These are phyloP conservation scores for Pterocles burchelli DNA, from an alignment of 2,113 vertebrate species.

Conservation along the genomic window DNA sequence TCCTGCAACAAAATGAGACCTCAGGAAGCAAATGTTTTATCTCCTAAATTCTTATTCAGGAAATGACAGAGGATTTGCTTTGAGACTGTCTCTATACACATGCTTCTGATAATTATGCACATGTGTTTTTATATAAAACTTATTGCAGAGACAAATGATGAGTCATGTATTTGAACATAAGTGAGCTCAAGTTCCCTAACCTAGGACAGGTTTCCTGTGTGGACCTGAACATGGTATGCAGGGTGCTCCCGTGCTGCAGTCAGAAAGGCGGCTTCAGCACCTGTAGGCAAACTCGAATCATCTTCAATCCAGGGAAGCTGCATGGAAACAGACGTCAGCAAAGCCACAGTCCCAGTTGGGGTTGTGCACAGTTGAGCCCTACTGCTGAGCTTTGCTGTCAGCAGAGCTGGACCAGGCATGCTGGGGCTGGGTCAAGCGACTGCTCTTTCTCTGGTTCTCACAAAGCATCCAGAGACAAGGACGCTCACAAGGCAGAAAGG, in stretches of 20 bases:
- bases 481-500: neutral
- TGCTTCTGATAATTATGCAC: neutral
- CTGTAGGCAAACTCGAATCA: neutral
- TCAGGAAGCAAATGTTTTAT: neutral
- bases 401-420: fast-evolving
- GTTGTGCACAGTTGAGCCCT: neutral
- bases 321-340: neutral
- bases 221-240: neutral
- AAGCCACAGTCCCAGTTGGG: neutral
- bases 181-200: neutral
- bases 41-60: neutral
- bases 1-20: neutral
- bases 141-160: neutral
- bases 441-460: neutral
- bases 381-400: neutral
- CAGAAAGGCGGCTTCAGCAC: neutral
- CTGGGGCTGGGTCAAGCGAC: neutral
- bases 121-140: neutral
- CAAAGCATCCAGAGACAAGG: neutral
- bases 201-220: neutral
- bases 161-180: fast-evolving
- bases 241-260: neutral
- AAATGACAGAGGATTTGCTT: neutral
- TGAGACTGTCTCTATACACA: neutral
- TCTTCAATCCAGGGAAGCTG: neutral